Evolutionary conservation across 2,888 invertebrate genomes (phyloP).

Genomic region (Bruchidius siliquastri): DNA sequence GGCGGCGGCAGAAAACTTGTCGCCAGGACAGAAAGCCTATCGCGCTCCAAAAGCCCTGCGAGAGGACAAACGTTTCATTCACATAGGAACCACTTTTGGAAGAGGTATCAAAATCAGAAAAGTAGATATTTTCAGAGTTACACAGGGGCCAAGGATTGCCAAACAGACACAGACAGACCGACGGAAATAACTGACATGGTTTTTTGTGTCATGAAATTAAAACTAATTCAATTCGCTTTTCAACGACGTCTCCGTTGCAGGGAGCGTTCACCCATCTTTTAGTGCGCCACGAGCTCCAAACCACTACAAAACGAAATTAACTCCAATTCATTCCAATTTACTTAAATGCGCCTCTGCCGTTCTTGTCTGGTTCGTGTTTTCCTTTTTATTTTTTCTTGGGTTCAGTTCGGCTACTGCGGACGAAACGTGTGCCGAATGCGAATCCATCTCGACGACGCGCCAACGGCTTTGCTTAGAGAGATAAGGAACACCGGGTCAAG

Average conservation of each 20-base stretch:
- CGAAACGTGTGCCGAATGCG: not conserved
- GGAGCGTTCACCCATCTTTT: not conserved
- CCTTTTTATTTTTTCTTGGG: not conserved
- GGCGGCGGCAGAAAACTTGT: too few relatives aligned
- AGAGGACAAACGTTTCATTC: too few relatives aligned
- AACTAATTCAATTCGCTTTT: too few relatives aligned
- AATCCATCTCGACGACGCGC: not conserved
- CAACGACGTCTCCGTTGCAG: not conserved
- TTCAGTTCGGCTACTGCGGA: not conserved
- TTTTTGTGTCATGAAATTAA: too few relatives aligned
- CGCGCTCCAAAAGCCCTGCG: too few relatives aligned
- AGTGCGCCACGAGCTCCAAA: not conserved
- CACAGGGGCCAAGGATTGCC: too few relatives aligned
- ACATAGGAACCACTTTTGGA: too few relatives aligned
- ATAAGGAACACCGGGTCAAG: not conserved
- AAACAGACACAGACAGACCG: too few relatives aligned
- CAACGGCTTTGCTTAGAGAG: not conserved
- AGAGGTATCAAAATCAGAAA: too few relatives aligned
- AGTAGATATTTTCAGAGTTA: too few relatives aligned
- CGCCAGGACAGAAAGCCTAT: too few relatives aligned
- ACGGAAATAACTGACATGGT: too few relatives aligned
- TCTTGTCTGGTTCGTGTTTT: not conserved
- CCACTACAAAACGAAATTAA: not conserved
- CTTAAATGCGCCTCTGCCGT: not conserved
- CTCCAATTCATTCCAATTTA: not conserved